Percentiles rank a stretch among this genome's conserved stretches.
Conservation (phyloP, 1,140 invertebrate genomes). For the Drosophila kohkoa region DNA sequence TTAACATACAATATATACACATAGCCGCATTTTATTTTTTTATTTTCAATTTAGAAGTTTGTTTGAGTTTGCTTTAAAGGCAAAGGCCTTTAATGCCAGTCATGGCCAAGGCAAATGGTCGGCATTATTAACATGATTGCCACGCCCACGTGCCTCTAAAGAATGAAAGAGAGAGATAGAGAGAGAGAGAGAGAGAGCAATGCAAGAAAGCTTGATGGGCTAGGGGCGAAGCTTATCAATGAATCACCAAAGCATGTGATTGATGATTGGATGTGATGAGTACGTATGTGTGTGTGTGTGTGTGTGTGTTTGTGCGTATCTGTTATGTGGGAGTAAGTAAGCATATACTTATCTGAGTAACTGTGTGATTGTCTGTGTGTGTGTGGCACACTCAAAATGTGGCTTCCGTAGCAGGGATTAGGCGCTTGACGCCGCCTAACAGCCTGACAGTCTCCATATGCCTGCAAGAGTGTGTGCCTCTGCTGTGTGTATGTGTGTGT, state of each 20-base stretch:
- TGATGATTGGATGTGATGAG: constrained; percentile 77
- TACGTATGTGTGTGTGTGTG: constrained; percentile 30
- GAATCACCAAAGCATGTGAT: constrained; percentile 80
- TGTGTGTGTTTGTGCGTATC: constrained; percentile 19
- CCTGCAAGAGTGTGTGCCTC: constrained; percentile 42
- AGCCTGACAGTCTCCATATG: constrained; percentile 73
- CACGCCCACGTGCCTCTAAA: constrained; percentile 35
- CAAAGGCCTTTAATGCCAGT: constrained; percentile 53
- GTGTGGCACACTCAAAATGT: constrained; percentile 49
- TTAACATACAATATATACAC: constrained; percentile 44
- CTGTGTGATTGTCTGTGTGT: constrained; percentile 29
- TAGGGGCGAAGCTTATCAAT: constrained; percentile 67
- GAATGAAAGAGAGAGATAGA: constrained; percentile 10
- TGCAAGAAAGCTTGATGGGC: constrained; percentile 16
- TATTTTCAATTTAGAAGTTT: constrained; percentile 28
- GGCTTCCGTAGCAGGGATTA: constrained; percentile 75
- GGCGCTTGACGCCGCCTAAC: constrained; percentile 44
- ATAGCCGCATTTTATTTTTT: constrained; percentile 19
- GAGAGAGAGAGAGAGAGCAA: neutral
- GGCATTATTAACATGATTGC: constrained; percentile 81
- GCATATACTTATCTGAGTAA: constrained; percentile 44
- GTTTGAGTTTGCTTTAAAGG: constrained; percentile 51
- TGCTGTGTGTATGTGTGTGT: constrained; percentile 35
- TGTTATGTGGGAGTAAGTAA: constrained; percentile 39
- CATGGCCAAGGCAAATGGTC: constrained; percentile 62